Evolutionary conservation across 1,140 invertebrate species (phyloP), one percentile per base, ranked within the genome.

Genomic region (Hypothenemus hampei): DNA sequence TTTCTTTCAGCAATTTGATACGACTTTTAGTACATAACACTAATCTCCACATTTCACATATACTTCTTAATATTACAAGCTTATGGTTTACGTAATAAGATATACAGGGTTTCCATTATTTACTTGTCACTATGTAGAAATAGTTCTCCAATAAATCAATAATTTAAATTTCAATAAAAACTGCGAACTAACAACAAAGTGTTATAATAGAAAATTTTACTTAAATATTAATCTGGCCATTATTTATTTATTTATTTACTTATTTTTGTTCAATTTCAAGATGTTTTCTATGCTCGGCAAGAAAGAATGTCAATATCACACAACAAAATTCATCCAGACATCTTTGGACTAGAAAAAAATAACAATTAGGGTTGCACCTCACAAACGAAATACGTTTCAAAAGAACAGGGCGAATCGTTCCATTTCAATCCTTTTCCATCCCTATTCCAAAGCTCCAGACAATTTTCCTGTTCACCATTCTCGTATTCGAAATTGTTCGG

Each of bases 401-500:
- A 93, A 50, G 88, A 91, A 70, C 90, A 93, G 0, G 91, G 90
- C 1, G 89, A 90, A 70, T 93, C 91, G 72, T 93, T 93, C 91
- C 91, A 93, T 69, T 91, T 91, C 5, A 93, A 72, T 0, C 89
- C 90, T 73, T 93, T 93, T 39, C 88, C 89, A 65, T 93, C 89
- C 57, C 90, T 78, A 74, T 93, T 91, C 91, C 90, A 93, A 6
- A 93, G 72, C 72, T 93, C 90, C 59, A 93, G 66, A 65, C 90
- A 93, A 69, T 93, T 90, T 69, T 93, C 91, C 67, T 92, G 88
- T 73, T 93, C 90, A 0, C 89, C 89, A 65, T 93, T 93, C 72
- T 93, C 91, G 72, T 93, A 93, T 65, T 87, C 81, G 78, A 91
- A 91, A 74, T 92, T 92, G 72, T 92, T 92, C 0, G 89, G 89